Evolutionary conservation across 2,113 vertebrate species (phyloP).

Genomic region (Cygnus atratus): DNA sequence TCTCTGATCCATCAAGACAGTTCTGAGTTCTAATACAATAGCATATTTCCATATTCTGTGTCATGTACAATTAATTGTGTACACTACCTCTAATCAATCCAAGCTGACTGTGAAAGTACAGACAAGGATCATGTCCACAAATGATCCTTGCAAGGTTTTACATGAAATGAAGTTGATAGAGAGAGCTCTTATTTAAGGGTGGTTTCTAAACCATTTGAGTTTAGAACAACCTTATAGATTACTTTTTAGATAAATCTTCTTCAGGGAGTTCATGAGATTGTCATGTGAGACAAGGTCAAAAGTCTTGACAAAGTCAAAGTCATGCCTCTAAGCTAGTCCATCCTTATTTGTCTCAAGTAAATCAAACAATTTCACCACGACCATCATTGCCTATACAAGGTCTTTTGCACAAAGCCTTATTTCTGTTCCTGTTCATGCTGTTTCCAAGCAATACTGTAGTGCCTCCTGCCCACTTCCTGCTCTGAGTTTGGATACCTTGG

Average conservation of each 20-base stretch:
- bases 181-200: neutral
- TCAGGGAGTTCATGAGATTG: fast-evolving
- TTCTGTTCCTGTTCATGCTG: neutral
- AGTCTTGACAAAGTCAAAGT: neutral
- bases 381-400: neutral
- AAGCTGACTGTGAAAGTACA: neutral
- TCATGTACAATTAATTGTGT: neutral
- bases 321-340: neutral
- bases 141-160: neutral
- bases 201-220: neutral
- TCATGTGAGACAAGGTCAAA: neutral
- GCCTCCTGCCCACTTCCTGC: neutral
- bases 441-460: neutral
- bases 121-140: neutral
- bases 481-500: neutral
- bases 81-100: neutral
- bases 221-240: neutral
- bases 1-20: neutral
- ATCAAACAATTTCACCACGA: neutral
- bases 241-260: neutral
- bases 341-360: neutral
- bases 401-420: neutral
- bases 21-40: neutral
- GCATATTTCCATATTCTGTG: neutral
- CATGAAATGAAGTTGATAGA: neutral